A percentile compares a stretch with the other conserved stretches of the same genome.
These are phyloP conservation scores for Gastrophryne carolinensis DNA, from an alignment of 2,797 vertebrate genomes.

Conservation along the genomic window DNA sequence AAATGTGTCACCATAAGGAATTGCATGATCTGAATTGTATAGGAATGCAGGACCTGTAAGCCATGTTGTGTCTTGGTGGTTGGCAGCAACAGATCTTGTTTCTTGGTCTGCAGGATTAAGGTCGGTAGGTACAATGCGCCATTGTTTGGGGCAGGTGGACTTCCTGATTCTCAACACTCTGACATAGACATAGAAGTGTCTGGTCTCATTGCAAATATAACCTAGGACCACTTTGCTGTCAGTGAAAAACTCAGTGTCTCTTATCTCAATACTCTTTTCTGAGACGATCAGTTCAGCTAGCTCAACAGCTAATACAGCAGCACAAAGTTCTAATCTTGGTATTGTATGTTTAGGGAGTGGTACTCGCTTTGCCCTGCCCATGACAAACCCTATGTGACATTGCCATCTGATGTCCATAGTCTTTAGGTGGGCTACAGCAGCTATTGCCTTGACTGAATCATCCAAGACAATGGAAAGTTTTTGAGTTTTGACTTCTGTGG, in stretches of 20 bases:
- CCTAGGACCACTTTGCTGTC: not conserved
- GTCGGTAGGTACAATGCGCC: not conserved
- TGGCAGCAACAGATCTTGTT: not conserved
- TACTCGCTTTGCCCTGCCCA: not conserved
- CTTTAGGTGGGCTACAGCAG: not conserved
- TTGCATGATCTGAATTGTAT: not conserved
- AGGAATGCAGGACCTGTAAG: not conserved
- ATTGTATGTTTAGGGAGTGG: not conserved
- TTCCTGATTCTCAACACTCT: not conserved
- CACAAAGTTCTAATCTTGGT: slow-evolving; percentile 2
- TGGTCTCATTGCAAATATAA: not conserved
- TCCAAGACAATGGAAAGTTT: not conserved
- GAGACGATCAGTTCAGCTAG: not conserved
- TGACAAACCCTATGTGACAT: not conserved
- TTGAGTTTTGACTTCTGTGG: not conserved
- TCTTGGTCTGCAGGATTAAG: not conserved
- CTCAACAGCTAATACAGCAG: not conserved
- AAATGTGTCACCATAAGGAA: not conserved
- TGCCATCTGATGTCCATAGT: not conserved
- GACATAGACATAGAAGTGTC: not conserved
- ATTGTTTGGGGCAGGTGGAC: not conserved
- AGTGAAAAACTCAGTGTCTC: not conserved
- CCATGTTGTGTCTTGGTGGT: not conserved
- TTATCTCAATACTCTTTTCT: not conserved
- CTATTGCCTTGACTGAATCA: not conserved